Percentiles rank a stretch among this genome's conserved stretches.
Conservation (phyloP, 2,797 vertebrate genomes). For the Clangula hyemalis region DNA sequence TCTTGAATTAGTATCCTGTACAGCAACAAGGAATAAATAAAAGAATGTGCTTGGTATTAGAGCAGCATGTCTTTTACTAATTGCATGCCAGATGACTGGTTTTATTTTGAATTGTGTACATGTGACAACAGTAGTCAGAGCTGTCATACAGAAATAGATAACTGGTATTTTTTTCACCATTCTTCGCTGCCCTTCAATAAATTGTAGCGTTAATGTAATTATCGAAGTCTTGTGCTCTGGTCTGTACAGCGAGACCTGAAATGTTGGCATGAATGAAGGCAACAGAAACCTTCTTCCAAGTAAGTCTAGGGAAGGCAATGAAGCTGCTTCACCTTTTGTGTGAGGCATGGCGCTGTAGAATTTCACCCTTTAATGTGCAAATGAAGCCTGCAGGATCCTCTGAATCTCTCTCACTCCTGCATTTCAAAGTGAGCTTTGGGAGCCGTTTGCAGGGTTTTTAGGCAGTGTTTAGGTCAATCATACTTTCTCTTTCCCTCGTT, state of each 20-base stretch:
- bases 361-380: conserved; percentile 10
- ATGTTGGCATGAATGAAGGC: not conserved
- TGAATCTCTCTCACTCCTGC: not conserved
- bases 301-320: not conserved
- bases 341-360: not conserved
- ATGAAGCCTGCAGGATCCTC: not conserved
- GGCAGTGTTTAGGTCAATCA: not conserved
- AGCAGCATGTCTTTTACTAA: not conserved
- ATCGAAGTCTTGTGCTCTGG: not conserved
- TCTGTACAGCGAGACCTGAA: not conserved
- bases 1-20: not conserved
- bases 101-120: not conserved
- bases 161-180: not conserved
- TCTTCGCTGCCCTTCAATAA: not conserved
- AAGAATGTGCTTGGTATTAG: not conserved
- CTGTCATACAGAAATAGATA: not conserved
- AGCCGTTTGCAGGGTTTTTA: not conserved
- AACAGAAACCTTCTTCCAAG: not conserved
- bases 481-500: not conserved
- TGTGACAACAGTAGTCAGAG: not conserved
- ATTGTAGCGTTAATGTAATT: not conserved
- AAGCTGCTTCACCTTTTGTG: not conserved
- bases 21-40: not conserved
- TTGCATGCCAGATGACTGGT: not conserved
- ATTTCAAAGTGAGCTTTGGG: conserved; percentile 7